phyloP scores from a whole-genome alignment of 2,888 invertebrate genomes.

The Zonitis immaculata region DNA sequence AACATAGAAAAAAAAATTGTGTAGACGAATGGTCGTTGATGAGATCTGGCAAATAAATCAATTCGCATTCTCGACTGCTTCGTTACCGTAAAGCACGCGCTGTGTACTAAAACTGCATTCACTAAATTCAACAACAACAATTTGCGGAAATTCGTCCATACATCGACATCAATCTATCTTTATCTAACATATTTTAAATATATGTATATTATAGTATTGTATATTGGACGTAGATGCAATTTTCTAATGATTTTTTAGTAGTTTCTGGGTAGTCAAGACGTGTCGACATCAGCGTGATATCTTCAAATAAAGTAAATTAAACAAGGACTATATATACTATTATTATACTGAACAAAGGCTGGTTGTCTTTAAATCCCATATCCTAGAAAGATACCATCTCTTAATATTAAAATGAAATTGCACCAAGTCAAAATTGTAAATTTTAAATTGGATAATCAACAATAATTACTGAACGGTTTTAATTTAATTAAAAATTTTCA shows the following conservation, averaged over 20 bases:
- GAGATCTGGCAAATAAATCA: constrained; percentile 28
- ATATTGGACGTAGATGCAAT: constrained; percentile 1
- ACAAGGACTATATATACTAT: too few relatives aligned
- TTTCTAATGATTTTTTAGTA: constrained; percentile 2
- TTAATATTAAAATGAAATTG: background rate
- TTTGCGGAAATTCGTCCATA: constrained; percentile 2
- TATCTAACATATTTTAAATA: constrained; percentile 4
- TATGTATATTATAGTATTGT: background rate
- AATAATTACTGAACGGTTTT: too few relatives aligned
- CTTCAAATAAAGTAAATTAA: constrained; percentile 23
- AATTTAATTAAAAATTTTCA: too few relatives aligned
- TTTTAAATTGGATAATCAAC: too few relatives aligned
- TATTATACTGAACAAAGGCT: constrained; percentile 9
- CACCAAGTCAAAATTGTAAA: background rate
- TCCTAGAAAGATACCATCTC: background rate
- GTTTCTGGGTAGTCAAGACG: constrained; percentile 19
- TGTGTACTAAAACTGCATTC: constrained; percentile 20
- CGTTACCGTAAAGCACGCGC: constrained; percentile 30
- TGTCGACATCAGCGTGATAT: constrained; percentile 22
- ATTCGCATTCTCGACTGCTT: constrained; percentile 27
- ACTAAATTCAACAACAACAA: constrained; percentile 1
- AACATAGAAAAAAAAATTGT: background rate
- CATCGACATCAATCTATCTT: constrained; percentile 3
- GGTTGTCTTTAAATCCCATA: background rate
- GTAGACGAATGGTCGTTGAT: constrained; percentile 18